These are phyloP conservation scores for Gavia stellata DNA, from an alignment of 2,113 vertebrate genomes.

Conservation along the genomic window DNA sequence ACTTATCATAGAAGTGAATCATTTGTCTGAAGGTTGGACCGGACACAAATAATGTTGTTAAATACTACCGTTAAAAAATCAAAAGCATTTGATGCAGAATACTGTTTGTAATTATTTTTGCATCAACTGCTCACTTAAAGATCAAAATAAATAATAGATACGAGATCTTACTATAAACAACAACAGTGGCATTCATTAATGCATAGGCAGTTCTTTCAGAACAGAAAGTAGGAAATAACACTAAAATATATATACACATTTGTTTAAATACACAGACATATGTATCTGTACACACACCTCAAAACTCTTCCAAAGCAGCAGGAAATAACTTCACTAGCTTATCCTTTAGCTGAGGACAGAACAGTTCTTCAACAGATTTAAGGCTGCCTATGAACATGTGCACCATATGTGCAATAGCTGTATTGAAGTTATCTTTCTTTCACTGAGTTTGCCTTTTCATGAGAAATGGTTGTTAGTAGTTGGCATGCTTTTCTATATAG, in stretches of 20 bases:
- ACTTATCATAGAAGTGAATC: neutral
- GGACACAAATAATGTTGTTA: neutral
- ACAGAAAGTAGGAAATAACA: neutral
- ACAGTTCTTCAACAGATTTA: neutral
- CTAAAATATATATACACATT: neutral
- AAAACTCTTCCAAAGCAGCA: neutral
- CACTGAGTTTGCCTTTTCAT: neutral
- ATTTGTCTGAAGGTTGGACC: slow-evolving; percentile 44
- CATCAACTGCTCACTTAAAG: neutral
- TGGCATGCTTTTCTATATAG: neutral
- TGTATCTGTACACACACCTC: too few relatives aligned
- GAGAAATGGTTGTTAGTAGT: neutral
- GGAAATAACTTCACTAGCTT: neutral
- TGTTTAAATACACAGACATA: neutral
- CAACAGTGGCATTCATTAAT: neutral
- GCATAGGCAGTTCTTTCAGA: neutral
- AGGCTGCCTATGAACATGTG: neutral
- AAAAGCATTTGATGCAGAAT: neutral
- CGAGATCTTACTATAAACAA: neutral
- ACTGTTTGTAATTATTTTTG: neutral
- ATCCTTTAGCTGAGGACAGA: neutral
- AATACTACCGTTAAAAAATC: neutral
- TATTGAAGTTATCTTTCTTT: neutral
- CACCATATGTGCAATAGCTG: rapidly evolving
- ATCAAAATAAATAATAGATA: neutral